A percentile compares a stretch with the other conserved stretches of the same genome.
Evolutionary conservation across 2,888 invertebrate species (phyloP).

Genomic region (Eilema griseolum): DNA sequence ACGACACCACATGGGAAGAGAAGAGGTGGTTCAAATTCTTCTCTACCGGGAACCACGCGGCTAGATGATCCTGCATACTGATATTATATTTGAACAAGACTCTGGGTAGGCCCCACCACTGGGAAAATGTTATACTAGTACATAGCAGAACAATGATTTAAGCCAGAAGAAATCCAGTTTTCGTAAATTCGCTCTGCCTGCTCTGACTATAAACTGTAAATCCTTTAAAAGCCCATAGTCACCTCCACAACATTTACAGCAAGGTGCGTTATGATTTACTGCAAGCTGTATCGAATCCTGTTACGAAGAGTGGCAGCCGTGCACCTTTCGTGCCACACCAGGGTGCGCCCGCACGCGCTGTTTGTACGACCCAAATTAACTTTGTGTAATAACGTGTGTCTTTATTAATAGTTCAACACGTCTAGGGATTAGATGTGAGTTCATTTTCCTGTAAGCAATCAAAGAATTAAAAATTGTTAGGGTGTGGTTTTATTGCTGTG

Average conservation of each 20-base stretch:
- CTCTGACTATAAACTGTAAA: neutral
- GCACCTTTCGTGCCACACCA: conserved; percentile 17
- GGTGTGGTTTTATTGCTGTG: neutral
- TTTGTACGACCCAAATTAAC: conserved; percentile 21
- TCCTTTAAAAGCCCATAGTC: neutral
- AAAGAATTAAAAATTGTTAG: neutral
- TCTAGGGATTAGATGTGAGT: neutral
- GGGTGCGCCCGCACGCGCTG: conserved; percentile 31
- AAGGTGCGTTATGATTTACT: conserved; percentile 32
- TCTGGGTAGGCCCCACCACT: too few species aligned
- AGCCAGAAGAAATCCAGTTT: too few species aligned
- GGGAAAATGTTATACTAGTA: too few species aligned
- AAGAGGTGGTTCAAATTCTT: too few species aligned
- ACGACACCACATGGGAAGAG: too few species aligned
- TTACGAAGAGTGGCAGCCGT: conserved; percentile 59
- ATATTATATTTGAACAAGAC: too few species aligned
- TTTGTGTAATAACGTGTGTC: neutral
- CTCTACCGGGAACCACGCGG: too few species aligned
- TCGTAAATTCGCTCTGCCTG: neutral
- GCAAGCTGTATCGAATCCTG: conserved; percentile 41
- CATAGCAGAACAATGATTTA: too few species aligned
- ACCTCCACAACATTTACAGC: neutral
- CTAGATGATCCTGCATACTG: too few species aligned
- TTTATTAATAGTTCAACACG: neutral
- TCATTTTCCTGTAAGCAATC: neutral